These are phyloP conservation scores for Dasyurus viverrinus DNA, from an alignment of 2,113 vertebrate genomes.

Conservation along the genomic window DNA sequence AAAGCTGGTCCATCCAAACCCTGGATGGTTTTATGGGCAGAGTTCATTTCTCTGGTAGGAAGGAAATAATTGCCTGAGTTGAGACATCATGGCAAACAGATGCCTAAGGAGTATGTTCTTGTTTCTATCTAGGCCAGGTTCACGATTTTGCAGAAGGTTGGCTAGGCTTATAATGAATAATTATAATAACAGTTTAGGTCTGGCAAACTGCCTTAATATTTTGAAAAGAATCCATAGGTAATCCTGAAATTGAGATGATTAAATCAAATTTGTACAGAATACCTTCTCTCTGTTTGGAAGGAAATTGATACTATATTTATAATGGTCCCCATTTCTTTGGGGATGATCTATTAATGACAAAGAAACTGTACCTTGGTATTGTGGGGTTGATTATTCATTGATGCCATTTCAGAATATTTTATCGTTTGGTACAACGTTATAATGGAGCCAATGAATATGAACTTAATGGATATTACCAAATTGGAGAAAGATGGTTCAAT, in stretches of 20 bases:
- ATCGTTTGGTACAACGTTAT: conserved; percentile 1
- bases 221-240: not conserved
- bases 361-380: not conserved
- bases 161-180: not conserved
- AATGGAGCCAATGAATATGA: not conserved
- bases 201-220: not conserved
- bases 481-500: not conserved
- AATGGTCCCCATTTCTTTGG: not conserved
- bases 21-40: not conserved
- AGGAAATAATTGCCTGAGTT: not conserved
- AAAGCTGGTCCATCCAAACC: not conserved
- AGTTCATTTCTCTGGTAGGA: not conserved
- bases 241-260: not conserved
- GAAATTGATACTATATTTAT: not conserved
- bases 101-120: not conserved
- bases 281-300: not conserved
- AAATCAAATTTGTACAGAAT: not conserved
- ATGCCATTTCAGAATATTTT: not conserved
- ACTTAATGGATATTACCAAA: conserved; percentile 7
- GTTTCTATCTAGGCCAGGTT: not conserved
- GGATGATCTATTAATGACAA: not conserved
- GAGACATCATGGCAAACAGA: not conserved
- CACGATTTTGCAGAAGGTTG: not conserved
- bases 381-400: not conserved
- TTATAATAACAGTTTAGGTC: not conserved